Evolutionary conservation across 2,797 vertebrate genomes (phyloP).

Genomic region (Rhinatrema bivittatum): DNA sequence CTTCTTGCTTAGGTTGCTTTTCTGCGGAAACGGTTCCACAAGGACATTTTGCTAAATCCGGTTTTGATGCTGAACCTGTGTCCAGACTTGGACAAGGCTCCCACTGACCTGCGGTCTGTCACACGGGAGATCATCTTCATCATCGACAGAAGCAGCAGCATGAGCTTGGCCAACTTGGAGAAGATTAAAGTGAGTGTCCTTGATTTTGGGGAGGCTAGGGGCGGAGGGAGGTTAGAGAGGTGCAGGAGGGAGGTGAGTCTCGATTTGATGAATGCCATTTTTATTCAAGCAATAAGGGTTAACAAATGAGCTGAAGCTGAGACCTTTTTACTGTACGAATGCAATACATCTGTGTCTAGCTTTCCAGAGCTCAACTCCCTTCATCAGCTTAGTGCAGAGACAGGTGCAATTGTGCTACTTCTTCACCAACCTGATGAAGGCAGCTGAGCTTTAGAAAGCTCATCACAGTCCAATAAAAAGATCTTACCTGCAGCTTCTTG

Average conservation of each 20-base stretch:
- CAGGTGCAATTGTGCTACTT: too few species aligned
- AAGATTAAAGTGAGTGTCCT: constrained; percentile 68
- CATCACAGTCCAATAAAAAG: too few species aligned
- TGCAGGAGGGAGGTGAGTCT: background rate
- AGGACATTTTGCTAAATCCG: constrained; percentile 85
- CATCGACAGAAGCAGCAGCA: constrained; percentile 62
- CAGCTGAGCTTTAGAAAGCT: too few species aligned
- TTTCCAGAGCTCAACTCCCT: too few species aligned
- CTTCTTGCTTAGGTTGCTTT: constrained; percentile 70
- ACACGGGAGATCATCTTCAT: constrained; percentile 86
- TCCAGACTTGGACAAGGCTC: constrained; percentile 56
- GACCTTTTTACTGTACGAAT: too few species aligned
- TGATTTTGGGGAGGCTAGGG: background rate
- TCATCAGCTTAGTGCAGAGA: too few species aligned
- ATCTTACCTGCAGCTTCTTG: too few species aligned
- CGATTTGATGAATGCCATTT: too few species aligned
- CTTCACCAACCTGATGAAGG: too few species aligned
- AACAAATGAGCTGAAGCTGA: too few species aligned
- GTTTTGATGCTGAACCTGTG: constrained; percentile 96
- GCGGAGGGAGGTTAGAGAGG: background rate
- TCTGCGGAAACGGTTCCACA: constrained; percentile 86
- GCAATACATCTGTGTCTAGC: too few species aligned
- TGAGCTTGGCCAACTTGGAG: constrained; percentile 53
- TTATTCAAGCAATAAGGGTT: too few species aligned
- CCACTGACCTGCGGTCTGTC: constrained; percentile 48